phyloP scores from a whole-genome alignment of 2,888 invertebrate genomes.

The Lasioglossum oenotherae region DNA sequence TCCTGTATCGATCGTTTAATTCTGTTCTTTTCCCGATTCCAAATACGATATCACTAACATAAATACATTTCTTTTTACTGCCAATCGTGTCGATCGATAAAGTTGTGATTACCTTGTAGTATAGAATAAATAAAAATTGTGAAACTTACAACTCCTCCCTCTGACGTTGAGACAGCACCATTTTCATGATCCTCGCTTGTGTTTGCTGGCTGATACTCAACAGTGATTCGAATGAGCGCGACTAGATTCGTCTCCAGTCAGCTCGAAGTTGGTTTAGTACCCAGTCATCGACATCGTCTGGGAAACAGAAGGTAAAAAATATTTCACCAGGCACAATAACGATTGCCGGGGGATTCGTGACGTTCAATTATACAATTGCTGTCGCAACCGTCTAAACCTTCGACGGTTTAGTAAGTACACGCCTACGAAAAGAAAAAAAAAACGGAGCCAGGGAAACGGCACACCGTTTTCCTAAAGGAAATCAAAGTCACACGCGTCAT shows the following conservation, averaged over 20 bases:
- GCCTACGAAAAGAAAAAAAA: neutral
- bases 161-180: constrained; percentile 99
- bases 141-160: constrained; percentile 99
- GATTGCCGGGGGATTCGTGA: neutral
- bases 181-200: constrained; percentile 93
- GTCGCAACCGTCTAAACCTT: neutral
- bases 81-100: neutral
- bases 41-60: neutral
- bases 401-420: neutral
- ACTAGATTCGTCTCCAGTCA: constrained; percentile 79
- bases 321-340: neutral
- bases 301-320: constrained; percentile 43
- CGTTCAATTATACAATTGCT: neutral
- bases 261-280: constrained; percentile 76
- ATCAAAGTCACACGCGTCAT: constrained; percentile 4
- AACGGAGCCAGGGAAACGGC: neutral
- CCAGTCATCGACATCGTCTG: constrained; percentile 77
- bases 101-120: neutral
- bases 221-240: constrained; percentile 75
- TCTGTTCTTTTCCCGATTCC: neutral
- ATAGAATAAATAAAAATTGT: neutral
- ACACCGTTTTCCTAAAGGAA: neutral
- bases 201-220: constrained; percentile 79
- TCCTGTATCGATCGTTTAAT: neutral
- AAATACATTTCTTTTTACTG: neutral